Evolutionary conservation across 2,113 vertebrate genomes (phyloP).

Genomic region (Pelusios castaneus): DNA sequence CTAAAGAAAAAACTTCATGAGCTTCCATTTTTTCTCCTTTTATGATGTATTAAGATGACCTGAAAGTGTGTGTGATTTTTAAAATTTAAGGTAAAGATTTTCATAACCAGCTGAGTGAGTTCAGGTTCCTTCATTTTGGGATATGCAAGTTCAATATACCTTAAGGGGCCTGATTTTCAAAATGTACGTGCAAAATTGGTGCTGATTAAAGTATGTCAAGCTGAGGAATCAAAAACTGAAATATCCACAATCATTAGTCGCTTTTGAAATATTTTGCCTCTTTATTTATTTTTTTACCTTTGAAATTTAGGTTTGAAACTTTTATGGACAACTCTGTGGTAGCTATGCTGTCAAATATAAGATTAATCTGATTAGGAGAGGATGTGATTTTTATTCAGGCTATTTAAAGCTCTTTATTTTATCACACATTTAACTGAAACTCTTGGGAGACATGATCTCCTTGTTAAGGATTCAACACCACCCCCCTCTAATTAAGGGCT

Average conservation of each 20-base stretch:
- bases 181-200: background rate
- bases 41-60: background rate
- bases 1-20: background rate
- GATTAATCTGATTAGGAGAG: conserved; percentile 9
- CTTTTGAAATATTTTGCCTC: background rate
- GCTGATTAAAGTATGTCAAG: background rate
- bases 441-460: background rate
- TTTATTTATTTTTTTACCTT: background rate
- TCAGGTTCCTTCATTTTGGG: background rate
- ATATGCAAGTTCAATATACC: background rate
- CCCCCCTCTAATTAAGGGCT: conserved; percentile 17
- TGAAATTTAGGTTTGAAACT: background rate
- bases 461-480: conserved; percentile 14
- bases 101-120: background rate
- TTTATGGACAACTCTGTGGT: background rate
- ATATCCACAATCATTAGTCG: background rate
- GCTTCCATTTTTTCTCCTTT: background rate
- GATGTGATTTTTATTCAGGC: conserved; percentile 1
- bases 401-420: conserved; percentile 23
- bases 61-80: background rate
- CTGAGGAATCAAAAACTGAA: background rate
- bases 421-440: background rate
- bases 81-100: background rate
- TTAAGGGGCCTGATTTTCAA: background rate
- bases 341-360: background rate